Evolutionary conservation across 1,140 invertebrate species (phyloP).

Genomic region (Micrasema longulum): DNA sequence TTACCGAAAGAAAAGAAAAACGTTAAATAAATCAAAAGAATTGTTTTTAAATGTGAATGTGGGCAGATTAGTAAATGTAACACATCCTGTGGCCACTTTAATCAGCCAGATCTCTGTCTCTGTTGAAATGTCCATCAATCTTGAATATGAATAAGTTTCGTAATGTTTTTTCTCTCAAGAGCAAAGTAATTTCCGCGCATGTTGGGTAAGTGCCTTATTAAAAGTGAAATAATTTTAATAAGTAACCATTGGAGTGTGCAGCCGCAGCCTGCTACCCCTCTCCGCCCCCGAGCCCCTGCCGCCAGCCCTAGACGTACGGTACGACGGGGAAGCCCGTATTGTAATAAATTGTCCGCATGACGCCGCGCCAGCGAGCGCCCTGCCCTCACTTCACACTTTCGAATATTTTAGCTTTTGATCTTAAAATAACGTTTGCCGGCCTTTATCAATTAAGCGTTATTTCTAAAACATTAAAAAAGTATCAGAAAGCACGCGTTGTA

Average conservation of each 20-base stretch:
- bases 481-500: neutral
- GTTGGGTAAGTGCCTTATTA: conserved; percentile 17
- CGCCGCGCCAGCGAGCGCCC: conserved; percentile 1
- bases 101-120: too few species aligned
- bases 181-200: neutral
- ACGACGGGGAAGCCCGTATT: neutral
- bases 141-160: too few species aligned
- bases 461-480: neutral
- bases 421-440: conserved; percentile 4
- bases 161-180: neutral
- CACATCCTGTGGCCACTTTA: too few species aligned
- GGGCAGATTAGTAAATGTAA: too few species aligned
- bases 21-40: too few species aligned
- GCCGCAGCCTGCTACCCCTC: neutral
- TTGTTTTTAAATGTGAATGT: too few species aligned
- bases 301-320: neutral
- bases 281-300: neutral
- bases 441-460: neutral
- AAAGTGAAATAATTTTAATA: conserved; percentile 30
- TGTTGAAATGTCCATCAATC: too few species aligned
- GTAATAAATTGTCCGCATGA: conserved; percentile 27
- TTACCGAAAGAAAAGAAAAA: too few species aligned
- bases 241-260: conserved; percentile 31
- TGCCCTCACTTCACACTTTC: conserved; percentile 8
- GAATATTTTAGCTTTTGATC: conserved; percentile 17